Percentiles rank a stretch among this genome's conserved stretches.
These are phyloP conservation scores for Pseudomyrmex cubaensis DNA, from an alignment of 1,140 invertebrate genomes.

Conservation along the genomic window DNA sequence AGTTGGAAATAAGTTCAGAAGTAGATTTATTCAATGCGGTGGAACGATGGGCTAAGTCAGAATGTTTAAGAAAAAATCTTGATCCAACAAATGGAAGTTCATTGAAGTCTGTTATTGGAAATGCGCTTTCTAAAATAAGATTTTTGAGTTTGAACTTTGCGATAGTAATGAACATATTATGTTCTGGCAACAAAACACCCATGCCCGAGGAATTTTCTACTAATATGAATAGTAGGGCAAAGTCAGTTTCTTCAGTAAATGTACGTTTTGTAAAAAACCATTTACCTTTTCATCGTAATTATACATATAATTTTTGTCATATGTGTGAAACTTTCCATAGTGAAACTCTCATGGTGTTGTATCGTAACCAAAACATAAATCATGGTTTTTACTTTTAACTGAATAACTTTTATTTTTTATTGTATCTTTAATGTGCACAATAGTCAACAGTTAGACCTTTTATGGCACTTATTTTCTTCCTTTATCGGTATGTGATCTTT, in stretches of 20 bases:
- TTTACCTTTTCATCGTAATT: no score
- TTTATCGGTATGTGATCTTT: no score
- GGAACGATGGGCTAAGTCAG: conserved; percentile 87
- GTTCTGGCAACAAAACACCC: conserved; percentile 86
- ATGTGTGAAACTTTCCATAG: no score
- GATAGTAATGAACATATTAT: conserved; percentile 93
- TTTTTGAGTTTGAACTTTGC: conserved; percentile 92
- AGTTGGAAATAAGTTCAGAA: conserved; percentile 90
- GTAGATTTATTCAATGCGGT: conserved; percentile 91
- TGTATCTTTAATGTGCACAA: no score
- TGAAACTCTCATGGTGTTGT: no score
- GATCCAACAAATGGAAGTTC: conserved; percentile 79
- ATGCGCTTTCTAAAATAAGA: conserved; percentile 89
- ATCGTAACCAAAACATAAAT: no score
- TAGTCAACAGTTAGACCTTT: no score
- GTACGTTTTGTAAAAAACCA: no score
- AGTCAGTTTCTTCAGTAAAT: background rate
- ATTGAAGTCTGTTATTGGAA: conserved; percentile 84
- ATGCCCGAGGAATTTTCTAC: conserved; percentile 90
- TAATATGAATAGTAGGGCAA: conserved; percentile 77
- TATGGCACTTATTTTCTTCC: no score
- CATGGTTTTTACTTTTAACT: no score
- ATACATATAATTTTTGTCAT: no score
- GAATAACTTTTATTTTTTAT: no score
- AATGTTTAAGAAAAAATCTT: conserved; percentile 79